Base-by-base conservation (phyloP, 2,888 invertebrate species). In the Dioctria rufipes region DNA sequence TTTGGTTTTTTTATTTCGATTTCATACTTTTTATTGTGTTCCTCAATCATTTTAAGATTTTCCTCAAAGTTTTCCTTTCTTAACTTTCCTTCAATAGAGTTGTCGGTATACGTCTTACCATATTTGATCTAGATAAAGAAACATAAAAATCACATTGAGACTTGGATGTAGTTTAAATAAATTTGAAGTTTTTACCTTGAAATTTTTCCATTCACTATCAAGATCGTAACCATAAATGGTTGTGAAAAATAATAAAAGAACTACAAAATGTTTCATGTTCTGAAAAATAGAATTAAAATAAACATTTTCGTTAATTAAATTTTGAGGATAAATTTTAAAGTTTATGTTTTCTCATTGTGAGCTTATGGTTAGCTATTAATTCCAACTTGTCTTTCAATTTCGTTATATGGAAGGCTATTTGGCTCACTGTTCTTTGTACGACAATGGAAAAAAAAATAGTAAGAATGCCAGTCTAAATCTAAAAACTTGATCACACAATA, bases 151-250 rank as follows among this genome's bases (percentile, higher is more conserved):
- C 5, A 46, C 9, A 46, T 46, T 46, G 49, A 46, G 25, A 46
- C 49, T 25, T 25, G 25, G 25, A 46, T 6, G 49, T 6, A 9
- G 49, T 46, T 46, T 11, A 11, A 54, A 4, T 54, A 54, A 4
- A 54, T 54, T 54, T 11, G 54, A 3, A 3, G 3, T 54, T 25
- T 25, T 25, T 54, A 67, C 25, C 43, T 79, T 79, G 54, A 54
- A 79, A 2, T 67, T 51, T 13, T 67, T 51, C 79, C 79, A 79
- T 67, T 66, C 67, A n/a, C 67, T n/a, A 3, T 79, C 67, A 8
- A 66, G 6, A 54, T 54, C 54, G 71, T 80, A 63, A 65, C 80
- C 60, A 77, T 66, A 80, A 71, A 80, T 9, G 77, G 51, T 25
- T 11, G 58, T 80, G 9, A 77, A n/a, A 6, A 54, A 63, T 4